A percentile compares a stretch with the other conserved stretches of the same genome.
phyloP scores from a whole-genome alignment of 2,797 vertebrate species.

The Paedocypris micromegethes region DNA sequence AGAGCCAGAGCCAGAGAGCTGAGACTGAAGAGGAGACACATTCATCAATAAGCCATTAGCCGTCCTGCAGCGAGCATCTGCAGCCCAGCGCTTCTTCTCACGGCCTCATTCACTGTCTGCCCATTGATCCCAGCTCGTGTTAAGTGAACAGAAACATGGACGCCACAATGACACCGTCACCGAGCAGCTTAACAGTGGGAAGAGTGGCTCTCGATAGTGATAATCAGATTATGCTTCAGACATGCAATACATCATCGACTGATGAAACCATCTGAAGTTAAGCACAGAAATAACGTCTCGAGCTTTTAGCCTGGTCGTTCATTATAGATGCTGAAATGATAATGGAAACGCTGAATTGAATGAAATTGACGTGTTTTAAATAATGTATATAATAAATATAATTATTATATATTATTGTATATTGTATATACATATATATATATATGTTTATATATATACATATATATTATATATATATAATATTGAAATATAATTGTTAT shows the following conservation, averaged over 20 bases:
- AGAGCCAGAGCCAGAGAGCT: constrained; percentile 42
- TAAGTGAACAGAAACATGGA: constrained; percentile 30
- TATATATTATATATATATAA: not conserved
- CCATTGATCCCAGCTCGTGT: constrained; percentile 38
- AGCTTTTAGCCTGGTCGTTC: no score
- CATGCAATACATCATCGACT: not conserved
- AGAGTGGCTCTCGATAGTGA: not conserved
- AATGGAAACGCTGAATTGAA: no score
- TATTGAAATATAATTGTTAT: not conserved
- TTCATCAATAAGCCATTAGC: constrained; percentile 58
- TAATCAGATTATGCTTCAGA: constrained; percentile 1
- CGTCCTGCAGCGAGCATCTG: constrained; percentile 33
- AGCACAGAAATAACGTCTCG: not conserved
- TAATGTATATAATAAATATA: no score
- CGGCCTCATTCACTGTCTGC: constrained; percentile 44
- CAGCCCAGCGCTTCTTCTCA: constrained; percentile 39
- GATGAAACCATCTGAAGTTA: not conserved
- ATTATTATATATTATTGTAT: not conserved
- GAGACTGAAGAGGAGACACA: constrained; percentile 46
- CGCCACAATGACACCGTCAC: constrained; percentile 5
- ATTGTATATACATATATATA: not conserved
- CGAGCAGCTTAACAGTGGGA: not conserved
- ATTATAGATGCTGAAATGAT: no score
- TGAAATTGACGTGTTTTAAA: no score
- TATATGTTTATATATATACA: not conserved